Conservation (phyloP, 2,888 invertebrate species). For the Diloba caeruleocephala region DNA sequence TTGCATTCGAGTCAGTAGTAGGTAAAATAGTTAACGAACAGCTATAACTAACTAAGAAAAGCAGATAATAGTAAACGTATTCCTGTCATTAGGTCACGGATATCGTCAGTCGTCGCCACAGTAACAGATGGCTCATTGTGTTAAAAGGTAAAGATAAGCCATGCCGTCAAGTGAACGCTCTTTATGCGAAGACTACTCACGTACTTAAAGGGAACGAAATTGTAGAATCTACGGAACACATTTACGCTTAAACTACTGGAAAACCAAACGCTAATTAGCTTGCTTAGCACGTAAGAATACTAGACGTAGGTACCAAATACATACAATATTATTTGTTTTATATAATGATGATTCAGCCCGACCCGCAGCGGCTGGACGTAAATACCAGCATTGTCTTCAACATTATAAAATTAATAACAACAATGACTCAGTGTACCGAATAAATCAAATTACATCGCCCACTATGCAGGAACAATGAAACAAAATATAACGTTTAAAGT, state of each 20-base stretch:
- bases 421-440: slow-evolving; percentile 80
- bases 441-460: slow-evolving; percentile 82
- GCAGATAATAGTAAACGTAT: slow-evolving; percentile 48
- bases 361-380: slow-evolving; percentile 46
- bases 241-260: slow-evolving; percentile 12
- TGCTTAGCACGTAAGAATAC: slow-evolving; percentile 13
- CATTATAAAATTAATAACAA: slow-evolving; percentile 83
- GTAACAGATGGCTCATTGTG: slow-evolving; percentile 81
- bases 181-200: slow-evolving; percentile 27
- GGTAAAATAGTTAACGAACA: slow-evolving; percentile 33
- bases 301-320: slow-evolving; percentile 32
- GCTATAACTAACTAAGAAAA: slow-evolving; percentile 29
- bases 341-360: slow-evolving; percentile 69
- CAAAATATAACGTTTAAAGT: slow-evolving; percentile 83
- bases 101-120: slow-evolving; percentile 75
- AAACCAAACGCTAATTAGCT: slow-evolving; percentile 23
- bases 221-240: slow-evolving; percentile 21
- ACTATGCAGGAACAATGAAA: slow-evolving; percentile 79
- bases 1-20: slow-evolving; percentile 14
- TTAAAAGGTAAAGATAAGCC: slow-evolving; percentile 73
- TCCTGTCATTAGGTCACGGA: slow-evolving; percentile 74
- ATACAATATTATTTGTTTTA: slow-evolving; percentile 54
- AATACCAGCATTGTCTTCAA: slow-evolving; percentile 72
- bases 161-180: slow-evolving; percentile 57
- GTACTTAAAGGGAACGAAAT: slow-evolving; percentile 34